Evolutionary conservation across 2,113 vertebrate species (phyloP).

Genomic region (Ceyx cyanopectus): DNA sequence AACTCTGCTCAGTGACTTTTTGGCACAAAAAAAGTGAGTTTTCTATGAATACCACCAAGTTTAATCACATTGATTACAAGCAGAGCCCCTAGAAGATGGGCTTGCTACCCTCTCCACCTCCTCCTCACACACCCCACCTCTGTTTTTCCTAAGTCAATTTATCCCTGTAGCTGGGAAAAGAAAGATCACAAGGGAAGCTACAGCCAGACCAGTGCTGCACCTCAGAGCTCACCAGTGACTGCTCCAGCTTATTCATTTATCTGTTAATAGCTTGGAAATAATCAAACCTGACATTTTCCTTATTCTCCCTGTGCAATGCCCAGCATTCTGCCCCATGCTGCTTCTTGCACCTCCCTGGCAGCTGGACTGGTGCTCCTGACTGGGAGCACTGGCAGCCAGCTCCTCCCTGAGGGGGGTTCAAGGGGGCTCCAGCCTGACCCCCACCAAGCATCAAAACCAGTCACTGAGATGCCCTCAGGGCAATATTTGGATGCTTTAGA

Average conservation of each 20-base stretch:
- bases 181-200: not conserved
- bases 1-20: not conserved
- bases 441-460: not conserved
- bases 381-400: not conserved
- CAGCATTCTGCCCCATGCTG: not conserved
- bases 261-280: not conserved
- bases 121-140: not conserved
- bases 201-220: not conserved
- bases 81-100: not conserved
- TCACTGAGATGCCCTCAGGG: rapidly evolving
- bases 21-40: not conserved
- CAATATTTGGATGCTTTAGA: not conserved
- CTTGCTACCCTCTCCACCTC: not conserved
- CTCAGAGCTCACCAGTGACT: not conserved
- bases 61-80: not conserved
- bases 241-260: not conserved
- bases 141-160: not conserved
- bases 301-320: not conserved
- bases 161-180: not conserved
- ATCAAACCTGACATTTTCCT: not conserved
- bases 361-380: not conserved
- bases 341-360: not conserved
- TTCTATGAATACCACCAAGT: not conserved
- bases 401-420: not conserved
- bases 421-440: not conserved